Evolutionary conservation across 1,140 invertebrate genomes (phyloP).

Genomic region (Batillaria attramentaria): DNA sequence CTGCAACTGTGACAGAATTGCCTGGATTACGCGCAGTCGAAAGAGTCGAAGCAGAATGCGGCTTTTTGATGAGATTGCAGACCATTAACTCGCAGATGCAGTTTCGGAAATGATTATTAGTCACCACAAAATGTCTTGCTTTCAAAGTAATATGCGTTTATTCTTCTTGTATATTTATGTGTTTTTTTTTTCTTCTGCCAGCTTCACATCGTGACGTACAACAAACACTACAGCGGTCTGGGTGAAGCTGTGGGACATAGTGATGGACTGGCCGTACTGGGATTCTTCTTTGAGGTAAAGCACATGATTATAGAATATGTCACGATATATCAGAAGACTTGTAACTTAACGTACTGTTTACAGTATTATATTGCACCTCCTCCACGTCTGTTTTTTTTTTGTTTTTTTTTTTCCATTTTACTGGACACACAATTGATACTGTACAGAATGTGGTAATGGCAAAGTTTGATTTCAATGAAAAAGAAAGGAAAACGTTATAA

Average conservation of each 20-base stretch:
- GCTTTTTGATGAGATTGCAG: too few species aligned
- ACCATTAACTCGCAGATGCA: too few species aligned
- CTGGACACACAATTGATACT: background rate
- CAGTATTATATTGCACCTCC: background rate
- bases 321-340: background rate
- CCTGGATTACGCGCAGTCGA: too few species aligned
- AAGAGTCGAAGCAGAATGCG: too few species aligned
- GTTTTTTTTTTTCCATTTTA: too few species aligned
- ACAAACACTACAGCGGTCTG: constrained; percentile 85
- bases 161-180: background rate
- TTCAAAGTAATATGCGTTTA: too few species aligned
- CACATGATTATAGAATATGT: background rate
- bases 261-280: constrained; percentile 92
- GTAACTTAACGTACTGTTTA: background rate
- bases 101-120: too few species aligned
- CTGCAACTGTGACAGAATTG: too few species aligned
- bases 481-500: background rate
- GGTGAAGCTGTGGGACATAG: constrained; percentile 84
- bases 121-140: too few species aligned
- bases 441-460: background rate
- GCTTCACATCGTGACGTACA: constrained; percentile 96
- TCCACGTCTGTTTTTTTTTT: too few species aligned
- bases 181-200: constrained; percentile 74
- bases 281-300: constrained; percentile 86
- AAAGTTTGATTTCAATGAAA: background rate